Evolutionary conservation across 2,113 vertebrate genomes (phyloP).

Genomic region (Opisthocomus hoazin): DNA sequence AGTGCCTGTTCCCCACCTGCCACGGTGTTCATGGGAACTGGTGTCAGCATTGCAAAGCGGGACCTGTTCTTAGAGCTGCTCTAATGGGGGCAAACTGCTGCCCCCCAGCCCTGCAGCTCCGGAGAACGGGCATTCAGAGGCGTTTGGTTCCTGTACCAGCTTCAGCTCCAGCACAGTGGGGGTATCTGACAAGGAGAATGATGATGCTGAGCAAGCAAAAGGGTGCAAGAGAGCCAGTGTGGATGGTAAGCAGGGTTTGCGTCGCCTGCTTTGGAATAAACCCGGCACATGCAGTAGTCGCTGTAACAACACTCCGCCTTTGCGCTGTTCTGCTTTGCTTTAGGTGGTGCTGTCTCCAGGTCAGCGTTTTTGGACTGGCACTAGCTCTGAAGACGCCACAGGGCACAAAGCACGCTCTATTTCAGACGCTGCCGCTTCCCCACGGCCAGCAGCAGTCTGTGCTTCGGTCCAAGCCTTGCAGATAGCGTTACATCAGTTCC

Average conservation of each 20-base stretch:
- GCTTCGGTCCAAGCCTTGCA: not conserved
- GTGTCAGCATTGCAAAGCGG: accelerated
- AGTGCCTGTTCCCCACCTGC: not conserved
- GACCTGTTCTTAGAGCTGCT: not conserved
- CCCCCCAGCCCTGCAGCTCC: not conserved
- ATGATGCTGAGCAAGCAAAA: not conserved
- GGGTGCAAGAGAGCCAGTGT: not conserved
- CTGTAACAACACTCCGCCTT: not conserved
- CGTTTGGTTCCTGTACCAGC: not conserved
- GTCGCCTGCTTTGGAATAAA: not conserved
- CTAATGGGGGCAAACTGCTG: not conserved
- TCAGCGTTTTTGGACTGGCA: not conserved
- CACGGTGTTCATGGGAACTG: not conserved
- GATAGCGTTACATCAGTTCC: not conserved
- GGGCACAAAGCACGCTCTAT: not conserved
- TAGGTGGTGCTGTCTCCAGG: not conserved
- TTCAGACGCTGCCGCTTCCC: not conserved
- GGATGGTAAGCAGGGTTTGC: not conserved
- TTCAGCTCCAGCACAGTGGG: not conserved
- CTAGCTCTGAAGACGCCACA: not conserved
- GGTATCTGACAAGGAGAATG: not conserved
- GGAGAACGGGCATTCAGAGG: not conserved
- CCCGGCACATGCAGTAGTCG: not conserved
- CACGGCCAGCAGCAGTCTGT: not conserved
- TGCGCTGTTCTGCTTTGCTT: not conserved